These are phyloP conservation scores for Momotus momota DNA, from an alignment of 2,797 vertebrate species.

Conservation along the genomic window DNA sequence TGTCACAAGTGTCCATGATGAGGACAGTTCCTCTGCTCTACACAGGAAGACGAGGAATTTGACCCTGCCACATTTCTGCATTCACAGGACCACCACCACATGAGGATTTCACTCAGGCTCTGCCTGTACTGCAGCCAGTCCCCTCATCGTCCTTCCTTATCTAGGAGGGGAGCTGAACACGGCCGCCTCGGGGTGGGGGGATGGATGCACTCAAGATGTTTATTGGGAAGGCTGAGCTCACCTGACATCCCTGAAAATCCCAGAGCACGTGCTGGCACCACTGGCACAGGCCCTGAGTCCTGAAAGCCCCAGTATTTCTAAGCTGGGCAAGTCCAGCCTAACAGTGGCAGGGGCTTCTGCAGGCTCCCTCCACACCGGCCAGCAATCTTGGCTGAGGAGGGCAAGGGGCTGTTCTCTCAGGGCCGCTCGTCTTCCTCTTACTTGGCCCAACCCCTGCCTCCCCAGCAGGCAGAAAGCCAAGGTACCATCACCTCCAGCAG, in stretches of 20 bases:
- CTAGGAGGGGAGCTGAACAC: background rate
- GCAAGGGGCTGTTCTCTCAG: background rate
- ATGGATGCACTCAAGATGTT: background rate
- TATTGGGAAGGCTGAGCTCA: background rate
- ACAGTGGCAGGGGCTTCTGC: background rate
- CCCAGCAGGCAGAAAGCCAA: constrained; percentile 5
- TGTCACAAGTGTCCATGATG: rapidly evolving
- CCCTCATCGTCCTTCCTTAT: background rate
- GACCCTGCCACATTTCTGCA: background rate
- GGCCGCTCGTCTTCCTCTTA: background rate
- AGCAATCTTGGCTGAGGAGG: background rate
- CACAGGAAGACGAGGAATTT: rapidly evolving
- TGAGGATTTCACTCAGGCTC: background rate
- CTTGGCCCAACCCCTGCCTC: background rate
- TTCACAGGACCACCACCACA: background rate
- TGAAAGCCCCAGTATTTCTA: background rate
- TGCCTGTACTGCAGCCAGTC: background rate
- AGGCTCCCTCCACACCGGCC: background rate
- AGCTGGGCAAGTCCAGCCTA: background rate
- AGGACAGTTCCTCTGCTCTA: rapidly evolving
- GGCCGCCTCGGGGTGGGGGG: rapidly evolving
- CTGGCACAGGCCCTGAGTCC: rapidly evolving
- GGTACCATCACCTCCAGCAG: constrained; percentile 60
- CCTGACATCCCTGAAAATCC: rapidly evolving
- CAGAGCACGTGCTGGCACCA: background rate